Conservation (phyloP, 2,888 invertebrate genomes). For the Quadroppia sp. region DNA sequence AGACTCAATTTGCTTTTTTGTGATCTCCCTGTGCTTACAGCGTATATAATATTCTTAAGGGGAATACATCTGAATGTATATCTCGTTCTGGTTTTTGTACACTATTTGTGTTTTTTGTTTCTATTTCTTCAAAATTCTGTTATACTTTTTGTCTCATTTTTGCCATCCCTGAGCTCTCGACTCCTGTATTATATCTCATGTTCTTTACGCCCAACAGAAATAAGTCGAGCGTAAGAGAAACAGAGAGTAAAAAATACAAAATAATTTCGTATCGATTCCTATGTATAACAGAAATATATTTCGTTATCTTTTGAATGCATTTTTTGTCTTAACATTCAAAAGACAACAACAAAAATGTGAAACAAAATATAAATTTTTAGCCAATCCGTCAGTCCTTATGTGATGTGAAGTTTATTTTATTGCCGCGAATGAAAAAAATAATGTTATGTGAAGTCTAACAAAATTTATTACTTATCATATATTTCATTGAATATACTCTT, state of each 20-base stretch:
- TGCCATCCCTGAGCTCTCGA: neutral
- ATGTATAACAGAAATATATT: neutral
- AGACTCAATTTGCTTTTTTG: neutral
- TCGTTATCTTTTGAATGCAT: neutral
- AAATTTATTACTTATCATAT: slow-evolving; percentile 1
- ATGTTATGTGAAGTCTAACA: slow-evolving; percentile 10
- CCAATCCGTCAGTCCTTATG: neutral
- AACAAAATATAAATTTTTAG: neutral
- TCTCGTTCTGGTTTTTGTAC: neutral
- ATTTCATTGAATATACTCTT: neutral
- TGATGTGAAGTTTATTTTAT: slow-evolving; percentile 13
- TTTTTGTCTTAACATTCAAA: neutral
- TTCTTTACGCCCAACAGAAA: neutral
- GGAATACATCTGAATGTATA: neutral
- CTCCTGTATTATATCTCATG: neutral
- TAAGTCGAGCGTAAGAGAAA: neutral
- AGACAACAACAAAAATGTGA: neutral
- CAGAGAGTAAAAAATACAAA: neutral
- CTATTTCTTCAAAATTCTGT: neutral
- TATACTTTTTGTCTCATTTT: neutral
- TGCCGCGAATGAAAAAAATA: slow-evolving; percentile 7
- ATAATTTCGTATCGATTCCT: slow-evolving; percentile 4
- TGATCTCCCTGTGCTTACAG: too few relatives aligned
- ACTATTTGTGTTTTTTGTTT: neutral
- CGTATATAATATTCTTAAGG: slow-evolving; percentile 1